phyloP scores from a whole-genome alignment of 2,888 invertebrate species.

The Athalia rosae region DNA sequence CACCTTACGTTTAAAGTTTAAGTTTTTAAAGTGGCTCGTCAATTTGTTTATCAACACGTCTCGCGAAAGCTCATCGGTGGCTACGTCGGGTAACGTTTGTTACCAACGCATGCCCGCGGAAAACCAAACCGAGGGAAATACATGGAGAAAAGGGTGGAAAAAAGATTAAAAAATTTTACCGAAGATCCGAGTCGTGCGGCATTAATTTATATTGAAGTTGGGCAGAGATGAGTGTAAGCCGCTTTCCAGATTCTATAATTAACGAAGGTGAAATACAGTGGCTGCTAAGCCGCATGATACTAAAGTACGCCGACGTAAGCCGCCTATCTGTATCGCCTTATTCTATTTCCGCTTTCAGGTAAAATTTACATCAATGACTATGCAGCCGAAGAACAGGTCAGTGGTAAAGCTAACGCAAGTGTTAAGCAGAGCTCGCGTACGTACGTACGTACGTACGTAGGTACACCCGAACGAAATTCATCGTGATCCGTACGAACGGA shows the following conservation, averaged over 20 bases:
- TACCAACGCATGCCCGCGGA: too few relatives aligned
- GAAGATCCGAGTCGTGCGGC: neutral
- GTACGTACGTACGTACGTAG: too few relatives aligned
- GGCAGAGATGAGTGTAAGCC: conserved; percentile 45
- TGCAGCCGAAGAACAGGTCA: conserved; percentile 12
- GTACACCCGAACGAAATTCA: too few relatives aligned
- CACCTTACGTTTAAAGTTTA: too few relatives aligned
- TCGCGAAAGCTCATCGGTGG: too few relatives aligned
- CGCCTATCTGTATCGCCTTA: conserved; percentile 37
- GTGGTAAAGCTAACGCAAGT: neutral
- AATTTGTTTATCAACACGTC: too few relatives aligned
- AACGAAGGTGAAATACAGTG: conserved; percentile 45
- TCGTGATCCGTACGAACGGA: too few relatives aligned
- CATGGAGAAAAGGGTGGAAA: neutral
- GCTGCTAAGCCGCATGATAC: conserved; percentile 40
- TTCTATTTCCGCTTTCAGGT: conserved; percentile 38
- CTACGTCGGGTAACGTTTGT: too few relatives aligned
- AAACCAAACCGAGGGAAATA: too few relatives aligned
- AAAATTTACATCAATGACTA: conserved; percentile 43
- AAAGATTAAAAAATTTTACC: neutral
- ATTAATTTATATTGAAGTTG: conserved; percentile 49
- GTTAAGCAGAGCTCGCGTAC: too few relatives aligned
- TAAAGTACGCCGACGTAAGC: conserved; percentile 30
- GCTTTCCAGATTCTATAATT: conserved; percentile 49
- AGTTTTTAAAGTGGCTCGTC: too few relatives aligned